Base-by-base conservation (phyloP, 2,888 invertebrate genomes). In the Lycocerus yunnanus region DNA sequence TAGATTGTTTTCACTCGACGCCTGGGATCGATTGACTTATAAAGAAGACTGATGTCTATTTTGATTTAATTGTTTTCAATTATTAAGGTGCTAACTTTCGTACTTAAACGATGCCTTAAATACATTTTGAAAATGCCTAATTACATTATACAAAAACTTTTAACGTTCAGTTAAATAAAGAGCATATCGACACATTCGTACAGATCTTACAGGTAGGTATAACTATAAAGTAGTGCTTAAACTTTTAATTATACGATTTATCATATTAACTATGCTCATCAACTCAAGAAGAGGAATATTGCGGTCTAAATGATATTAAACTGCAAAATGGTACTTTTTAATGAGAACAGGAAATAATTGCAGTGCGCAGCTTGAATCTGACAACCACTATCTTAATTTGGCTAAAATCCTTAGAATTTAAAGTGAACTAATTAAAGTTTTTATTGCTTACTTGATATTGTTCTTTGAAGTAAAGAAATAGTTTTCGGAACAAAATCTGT, bases 301-400 rank as follows among this genome's bases (percentile, higher is more conserved):
- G 74, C 63, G 74, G 74, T 71, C 68, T 74, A 71, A 68, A 68
- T 70, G 58, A 67, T 58, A 74, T 71, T 74, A 74, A 74, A 74
- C 71, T 74, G 66, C 74, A 59, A 71, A 74, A 74, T 74, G 74
- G 71, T 71, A 68, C 70, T 74, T 74, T 74, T 74, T 74, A 74
- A 74, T 68, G 74, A 71, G 74, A 63, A 68, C 71, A 59, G 73
- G 61, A 71, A 66, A 74, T 70, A 73, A 72, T 75, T 68, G 65
- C 73, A 59, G 61, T 69, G 69, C 73, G 66, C 69, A 73, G 66
- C 66, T 66, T 60, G 68, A 66, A 69, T 59, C 58, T 66, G 66
- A 69, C 69, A 70, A 73, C 73, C 69, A 68, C 60, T 68, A 72
- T 72, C 43, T 43, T 43, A 43, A 43, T 43, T 43, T 43, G 43